Percentiles rank a stretch among this genome's conserved stretches.
Conservation (phyloP, 2,888 invertebrate species). For the Volucella inflata region DNA sequence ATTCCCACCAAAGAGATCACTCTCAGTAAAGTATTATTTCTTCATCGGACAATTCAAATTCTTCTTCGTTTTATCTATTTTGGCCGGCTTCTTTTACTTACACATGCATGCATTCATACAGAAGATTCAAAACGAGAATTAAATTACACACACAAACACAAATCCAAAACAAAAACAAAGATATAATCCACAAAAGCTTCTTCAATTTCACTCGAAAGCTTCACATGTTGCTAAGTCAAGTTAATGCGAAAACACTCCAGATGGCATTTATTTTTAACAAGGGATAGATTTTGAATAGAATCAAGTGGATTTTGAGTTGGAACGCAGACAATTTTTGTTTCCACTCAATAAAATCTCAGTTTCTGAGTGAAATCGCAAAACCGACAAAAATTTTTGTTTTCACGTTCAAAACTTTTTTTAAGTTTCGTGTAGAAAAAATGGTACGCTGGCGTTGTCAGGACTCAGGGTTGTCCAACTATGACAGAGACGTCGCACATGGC, state of each 20-base stretch:
- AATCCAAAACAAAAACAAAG: constrained; percentile 48
- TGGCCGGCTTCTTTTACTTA: constrained; percentile 55
- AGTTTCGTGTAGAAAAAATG: no score
- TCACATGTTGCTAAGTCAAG: constrained; percentile 64
- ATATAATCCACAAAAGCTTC: constrained; percentile 63
- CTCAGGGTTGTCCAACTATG: no score
- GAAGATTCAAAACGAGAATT: constrained; percentile 25
- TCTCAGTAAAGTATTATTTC: constrained; percentile 40
- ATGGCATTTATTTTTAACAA: neutral
- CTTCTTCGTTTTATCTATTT: constrained; percentile 22
- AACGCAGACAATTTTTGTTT: no score
- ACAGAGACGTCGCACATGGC: no score
- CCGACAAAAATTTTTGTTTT: no score
- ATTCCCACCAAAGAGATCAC: constrained; percentile 36
- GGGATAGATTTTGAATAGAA: no score
- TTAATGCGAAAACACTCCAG: constrained; percentile 17
- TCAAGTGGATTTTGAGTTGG: no score
- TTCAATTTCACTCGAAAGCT: constrained; percentile 54
- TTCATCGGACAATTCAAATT: constrained; percentile 20
- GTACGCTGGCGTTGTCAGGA: no score
- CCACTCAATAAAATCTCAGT: no score
- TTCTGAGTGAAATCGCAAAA: no score
- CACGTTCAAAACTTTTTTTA: no score
- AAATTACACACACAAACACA: neutral
- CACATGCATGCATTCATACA: constrained; percentile 49